phyloP scores from a whole-genome alignment of 1,140 invertebrate genomes.

The Lasioglossum albipes region DNA sequence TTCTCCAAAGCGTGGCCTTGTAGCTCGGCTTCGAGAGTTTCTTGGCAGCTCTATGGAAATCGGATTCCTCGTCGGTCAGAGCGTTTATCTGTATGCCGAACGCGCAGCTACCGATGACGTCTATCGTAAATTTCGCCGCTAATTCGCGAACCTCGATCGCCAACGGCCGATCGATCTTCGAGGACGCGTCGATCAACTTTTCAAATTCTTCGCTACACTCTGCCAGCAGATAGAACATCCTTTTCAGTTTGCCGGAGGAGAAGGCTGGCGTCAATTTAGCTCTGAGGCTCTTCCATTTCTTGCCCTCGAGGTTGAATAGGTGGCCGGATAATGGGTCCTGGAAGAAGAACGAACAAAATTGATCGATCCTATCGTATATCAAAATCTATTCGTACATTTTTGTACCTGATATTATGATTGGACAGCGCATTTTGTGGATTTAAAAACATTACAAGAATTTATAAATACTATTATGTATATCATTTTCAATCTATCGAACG shows the following conservation, averaged over 20 bases:
- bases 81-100: constrained; percentile 82
- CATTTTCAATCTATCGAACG: no score
- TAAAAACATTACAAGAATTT: no score
- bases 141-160: constrained; percentile 76
- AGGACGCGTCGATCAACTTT: constrained; percentile 52
- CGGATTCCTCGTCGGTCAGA: constrained; percentile 77
- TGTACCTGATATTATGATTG: no score
- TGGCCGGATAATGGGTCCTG: constrained; percentile 71
- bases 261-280: constrained; percentile 80
- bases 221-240: constrained; percentile 80
- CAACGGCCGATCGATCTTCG: constrained; percentile 21
- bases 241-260: constrained; percentile 80
- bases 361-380: background rate
- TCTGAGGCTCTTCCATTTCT: constrained; percentile 80
- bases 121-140: constrained; percentile 80
- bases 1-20: constrained; percentile 72
- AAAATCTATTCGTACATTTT: no score
- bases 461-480: no score
- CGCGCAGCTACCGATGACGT: constrained; percentile 82
- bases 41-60: constrained; percentile 73
- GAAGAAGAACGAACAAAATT: background rate
- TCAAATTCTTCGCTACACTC: constrained; percentile 73
- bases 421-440: no score
- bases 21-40: constrained; percentile 81
- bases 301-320: constrained; percentile 77